A percentile compares a stretch with the other conserved stretches of the same genome.
phyloP scores from a whole-genome alignment of 2,113 vertebrate genomes.

The Macaca nemestrina region DNA sequence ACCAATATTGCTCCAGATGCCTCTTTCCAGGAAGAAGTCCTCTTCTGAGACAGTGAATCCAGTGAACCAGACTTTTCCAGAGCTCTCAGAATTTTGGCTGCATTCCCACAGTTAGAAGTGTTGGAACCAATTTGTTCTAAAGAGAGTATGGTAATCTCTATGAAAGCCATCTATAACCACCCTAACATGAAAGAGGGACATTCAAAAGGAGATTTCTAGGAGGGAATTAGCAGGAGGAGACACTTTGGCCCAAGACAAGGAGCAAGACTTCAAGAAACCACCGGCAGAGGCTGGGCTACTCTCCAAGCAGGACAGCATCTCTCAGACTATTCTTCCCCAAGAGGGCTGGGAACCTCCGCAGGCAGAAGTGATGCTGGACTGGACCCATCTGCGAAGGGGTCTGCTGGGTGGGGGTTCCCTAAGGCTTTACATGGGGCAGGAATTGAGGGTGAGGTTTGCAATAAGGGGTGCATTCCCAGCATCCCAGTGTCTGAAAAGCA shows the following conservation, averaged over 20 bases:
- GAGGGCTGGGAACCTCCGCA: background rate
- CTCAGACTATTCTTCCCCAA: background rate
- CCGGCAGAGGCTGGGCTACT: background rate
- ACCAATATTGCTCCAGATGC: too few relatives aligned
- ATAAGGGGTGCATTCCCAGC: too few relatives aligned
- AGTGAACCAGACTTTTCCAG: background rate
- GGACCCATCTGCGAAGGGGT: background rate
- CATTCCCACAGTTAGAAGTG: background rate
- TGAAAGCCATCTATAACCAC: too few relatives aligned
- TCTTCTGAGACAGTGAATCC: background rate
- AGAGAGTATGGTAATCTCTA: background rate
- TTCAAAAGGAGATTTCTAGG: background rate
- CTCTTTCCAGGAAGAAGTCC: background rate
- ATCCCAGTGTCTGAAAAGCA: background rate
- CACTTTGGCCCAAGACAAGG: rapidly evolving
- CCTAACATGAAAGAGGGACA: background rate
- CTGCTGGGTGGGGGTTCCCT: background rate
- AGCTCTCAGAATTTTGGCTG: background rate
- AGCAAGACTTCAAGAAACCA: background rate
- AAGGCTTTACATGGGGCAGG: background rate
- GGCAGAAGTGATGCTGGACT: background rate
- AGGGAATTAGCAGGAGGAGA: background rate
- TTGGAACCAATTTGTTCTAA: background rate
- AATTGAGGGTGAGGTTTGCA: background rate
- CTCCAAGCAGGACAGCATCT: rapidly evolving